phyloP scores from a whole-genome alignment of 2,113 vertebrate genomes.

The Catharus bicknelli region DNA sequence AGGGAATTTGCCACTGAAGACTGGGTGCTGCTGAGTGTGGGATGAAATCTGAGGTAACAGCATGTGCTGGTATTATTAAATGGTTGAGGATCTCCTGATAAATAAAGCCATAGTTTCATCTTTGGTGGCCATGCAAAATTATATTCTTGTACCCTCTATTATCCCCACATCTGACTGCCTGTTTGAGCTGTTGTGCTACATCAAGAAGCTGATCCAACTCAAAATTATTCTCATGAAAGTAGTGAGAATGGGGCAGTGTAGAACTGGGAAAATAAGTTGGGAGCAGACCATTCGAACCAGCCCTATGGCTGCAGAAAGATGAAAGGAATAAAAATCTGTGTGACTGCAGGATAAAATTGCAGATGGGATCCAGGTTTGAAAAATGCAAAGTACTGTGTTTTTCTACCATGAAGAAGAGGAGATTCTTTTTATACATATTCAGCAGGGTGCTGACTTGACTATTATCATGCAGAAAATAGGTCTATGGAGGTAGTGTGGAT shows the following conservation, averaged over 20 bases:
- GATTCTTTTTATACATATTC: not conserved
- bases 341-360: constrained; percentile 1
- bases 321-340: constrained; percentile 8
- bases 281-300: not conserved
- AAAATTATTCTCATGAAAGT: not conserved
- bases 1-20: not conserved
- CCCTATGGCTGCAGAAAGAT: constrained; percentile 36
- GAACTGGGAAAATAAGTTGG: not conserved
- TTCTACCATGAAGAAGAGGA: not conserved
- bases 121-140: not conserved
- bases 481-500: not conserved
- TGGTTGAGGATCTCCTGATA: not conserved
- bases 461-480: constrained; percentile 4
- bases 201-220: not conserved
- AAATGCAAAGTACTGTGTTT: constrained; percentile 41
- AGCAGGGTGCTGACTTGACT: constrained; percentile 30
- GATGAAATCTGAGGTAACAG: not conserved
- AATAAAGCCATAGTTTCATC: not conserved
- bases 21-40: not conserved
- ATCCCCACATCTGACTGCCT: not conserved
- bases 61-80: not conserved
- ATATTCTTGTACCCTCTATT: not conserved
- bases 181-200: not conserved
- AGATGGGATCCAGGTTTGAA: constrained; percentile 32
- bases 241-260: not conserved